Base-by-base conservation (phyloP, 1,140 invertebrate genomes). In the Trichomalopsis sarcophagae region DNA sequence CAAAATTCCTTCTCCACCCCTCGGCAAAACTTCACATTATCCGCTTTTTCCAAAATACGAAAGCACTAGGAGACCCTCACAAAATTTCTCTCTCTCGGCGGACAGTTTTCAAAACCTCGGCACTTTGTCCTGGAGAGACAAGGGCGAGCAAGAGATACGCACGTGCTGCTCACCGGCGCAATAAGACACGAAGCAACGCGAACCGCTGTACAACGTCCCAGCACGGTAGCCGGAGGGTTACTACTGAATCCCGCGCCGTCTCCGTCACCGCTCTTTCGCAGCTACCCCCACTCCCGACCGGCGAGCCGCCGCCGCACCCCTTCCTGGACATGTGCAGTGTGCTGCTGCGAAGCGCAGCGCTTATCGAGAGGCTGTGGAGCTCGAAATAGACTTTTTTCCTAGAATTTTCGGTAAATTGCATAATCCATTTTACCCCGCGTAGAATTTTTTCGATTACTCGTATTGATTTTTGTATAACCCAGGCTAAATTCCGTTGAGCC, bases 171-270 rank as follows among this genome's bases (percentile, higher is more conserved):
- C 50, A 30, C 36, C 5, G 27, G 33, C 66, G 36, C 55, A 1
- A 44, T 5, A 23, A 76, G 74, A 77, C 2, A 14, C 30, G 9
- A 47, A 87, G 50, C 36, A 69, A 84, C 78, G 50, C 73, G 81
- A 87, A 44, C 17, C 2, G 17, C 55, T 7, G 6, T n/a, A n/a
- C 6, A n/a, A 74, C 89, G 77, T 87, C 69, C 87, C 27, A 81
- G 86, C 71, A 85, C 90, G 88, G 86, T 84, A 89, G 89, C 87
- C 88, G 87, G 86, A 90, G 88, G 88, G 89, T 87, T 87, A 93
- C 92, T 93, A 88, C 74, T 87, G 55, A 62, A 86, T 91, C 90
- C 88, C 71, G 89, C 86, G 90, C 90, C 88, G 87, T 87, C 88
- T 89, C 88, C 87, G 88, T 73, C 27, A 6, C 69, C 23, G n/a